Conservation (phyloP, 2,113 vertebrate genomes). For the Rallus limicola region DNA sequence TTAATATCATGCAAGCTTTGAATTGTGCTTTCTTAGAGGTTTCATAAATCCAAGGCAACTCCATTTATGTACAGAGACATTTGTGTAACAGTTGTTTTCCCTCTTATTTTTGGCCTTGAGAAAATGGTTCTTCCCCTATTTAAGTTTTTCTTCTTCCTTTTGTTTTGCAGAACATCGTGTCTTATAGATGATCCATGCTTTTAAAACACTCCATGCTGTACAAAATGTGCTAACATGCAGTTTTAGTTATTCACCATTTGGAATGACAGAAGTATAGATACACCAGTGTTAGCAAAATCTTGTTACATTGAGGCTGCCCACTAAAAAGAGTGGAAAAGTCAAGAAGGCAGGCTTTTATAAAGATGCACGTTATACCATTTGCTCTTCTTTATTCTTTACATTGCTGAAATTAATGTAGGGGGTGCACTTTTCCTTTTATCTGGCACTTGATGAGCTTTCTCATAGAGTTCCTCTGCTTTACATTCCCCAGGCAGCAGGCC, state of each 20-base stretch:
- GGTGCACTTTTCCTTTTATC: not conserved
- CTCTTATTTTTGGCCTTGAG: not conserved
- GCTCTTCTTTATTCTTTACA: not conserved
- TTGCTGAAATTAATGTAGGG: not conserved
- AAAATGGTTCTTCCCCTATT: not conserved
- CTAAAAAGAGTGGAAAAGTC: not conserved
- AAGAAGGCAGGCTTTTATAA: not conserved
- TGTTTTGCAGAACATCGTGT: not conserved
- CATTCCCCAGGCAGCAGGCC: not conserved
- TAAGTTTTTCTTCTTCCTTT: not conserved
- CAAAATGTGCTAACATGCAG: not conserved
- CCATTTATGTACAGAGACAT: not conserved
- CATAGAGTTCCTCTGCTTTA: not conserved
- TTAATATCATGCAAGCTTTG: not conserved
- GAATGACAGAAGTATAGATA: not conserved
- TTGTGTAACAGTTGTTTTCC: not conserved
- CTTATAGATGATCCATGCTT: not conserved
- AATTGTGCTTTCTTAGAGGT: not conserved
- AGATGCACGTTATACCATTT: not conserved
- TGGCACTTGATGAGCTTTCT: not conserved
- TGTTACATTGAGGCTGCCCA: not conserved
- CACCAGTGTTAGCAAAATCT: not conserved
- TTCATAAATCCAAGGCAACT: not conserved
- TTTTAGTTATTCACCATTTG: not conserved
- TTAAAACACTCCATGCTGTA: not conserved